Conservation (phyloP, 2,113 vertebrate genomes). For the Pedionomus torquatus region DNA sequence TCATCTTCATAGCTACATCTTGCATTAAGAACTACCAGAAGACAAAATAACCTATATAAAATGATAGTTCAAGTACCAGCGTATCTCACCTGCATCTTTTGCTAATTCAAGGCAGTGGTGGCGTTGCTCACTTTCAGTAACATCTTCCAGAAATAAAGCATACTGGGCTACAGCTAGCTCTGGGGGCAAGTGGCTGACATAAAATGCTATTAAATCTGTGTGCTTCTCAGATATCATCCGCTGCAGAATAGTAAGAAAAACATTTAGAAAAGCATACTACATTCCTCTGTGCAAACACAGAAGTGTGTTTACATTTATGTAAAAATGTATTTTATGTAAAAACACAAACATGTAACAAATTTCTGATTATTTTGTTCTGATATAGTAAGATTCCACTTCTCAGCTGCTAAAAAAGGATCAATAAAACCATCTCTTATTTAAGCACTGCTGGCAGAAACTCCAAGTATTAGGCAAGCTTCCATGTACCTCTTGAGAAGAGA, state of each 20-base stretch:
- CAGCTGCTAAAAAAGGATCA: background rate
- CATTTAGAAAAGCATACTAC: background rate
- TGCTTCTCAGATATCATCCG: conserved; percentile 87
- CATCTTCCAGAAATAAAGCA: conserved; percentile 88
- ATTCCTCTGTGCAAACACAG: background rate
- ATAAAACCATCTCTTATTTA: background rate
- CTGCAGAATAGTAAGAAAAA: conserved; percentile 47
- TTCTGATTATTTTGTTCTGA: background rate
- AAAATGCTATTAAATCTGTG: conserved; percentile 89
- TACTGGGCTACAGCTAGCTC: conserved; percentile 87
- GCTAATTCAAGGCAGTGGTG: conserved; percentile 90
- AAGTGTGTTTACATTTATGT: background rate
- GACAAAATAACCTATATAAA: background rate
- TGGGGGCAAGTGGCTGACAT: conserved; percentile 89
- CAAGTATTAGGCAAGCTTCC: background rate
- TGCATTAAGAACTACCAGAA: background rate
- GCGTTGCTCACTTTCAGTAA: conserved; percentile 86
- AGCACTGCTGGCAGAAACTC: background rate
- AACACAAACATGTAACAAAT: background rate
- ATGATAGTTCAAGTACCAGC: background rate
- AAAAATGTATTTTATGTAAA: background rate
- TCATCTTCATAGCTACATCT: background rate
- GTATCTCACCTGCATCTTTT: conserved; percentile 85
- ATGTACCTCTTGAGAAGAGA: background rate
- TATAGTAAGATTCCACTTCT: background rate